Base-by-base conservation (phyloP, 2,888 invertebrate species). In the Diarsia dahlii region DNA sequence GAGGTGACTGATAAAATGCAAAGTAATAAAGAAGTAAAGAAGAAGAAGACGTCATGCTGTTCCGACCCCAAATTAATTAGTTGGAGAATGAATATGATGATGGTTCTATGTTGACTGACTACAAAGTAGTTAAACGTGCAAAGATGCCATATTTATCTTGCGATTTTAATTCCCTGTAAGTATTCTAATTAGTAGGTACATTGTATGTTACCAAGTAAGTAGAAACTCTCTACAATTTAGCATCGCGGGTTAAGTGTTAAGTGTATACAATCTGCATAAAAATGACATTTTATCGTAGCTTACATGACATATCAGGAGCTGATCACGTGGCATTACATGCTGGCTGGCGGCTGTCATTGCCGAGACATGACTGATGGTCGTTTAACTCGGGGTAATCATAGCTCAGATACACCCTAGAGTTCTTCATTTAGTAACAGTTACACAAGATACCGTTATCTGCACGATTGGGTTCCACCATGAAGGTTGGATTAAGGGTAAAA, bases 251-350 rank as follows among this genome's bases (percentile, higher is more conserved):
- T 62, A 48, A 56, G 34, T 67, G 76, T 67, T 78, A 85, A 78
- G 65, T 73, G 71, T 64, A 62, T 65, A 70, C 45, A 80, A 86
- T 74, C 73, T 74, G n/a, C 20, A 80, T 45, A 83, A 86, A 86
- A 84, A 86, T 78, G 0, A 56, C 74, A 69, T 68, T 67, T 86
- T 80, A 86, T 84, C 75, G 70, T 48, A 48, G 68, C 48, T 56
- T 23, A 63, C n/a, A 64, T 54, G 63, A 50, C 34, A 71, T 71
- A 72, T 83, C 80, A 76, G 73, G 71, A 67, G 50, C 20, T 54
- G 56, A 46, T 74, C 87, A 84, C 84, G 80, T 78, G 87, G 65
- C 46, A 15, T 12, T 52, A 52, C 84, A 84, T 69, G 84, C 69
- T 78, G 60, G 20, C 15, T 4, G 23, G 39, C 46, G n/a, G 60